These are phyloP conservation scores for Chrysolina oricalcia DNA, from an alignment of 2,888 invertebrate genomes.

Conservation along the genomic window DNA sequence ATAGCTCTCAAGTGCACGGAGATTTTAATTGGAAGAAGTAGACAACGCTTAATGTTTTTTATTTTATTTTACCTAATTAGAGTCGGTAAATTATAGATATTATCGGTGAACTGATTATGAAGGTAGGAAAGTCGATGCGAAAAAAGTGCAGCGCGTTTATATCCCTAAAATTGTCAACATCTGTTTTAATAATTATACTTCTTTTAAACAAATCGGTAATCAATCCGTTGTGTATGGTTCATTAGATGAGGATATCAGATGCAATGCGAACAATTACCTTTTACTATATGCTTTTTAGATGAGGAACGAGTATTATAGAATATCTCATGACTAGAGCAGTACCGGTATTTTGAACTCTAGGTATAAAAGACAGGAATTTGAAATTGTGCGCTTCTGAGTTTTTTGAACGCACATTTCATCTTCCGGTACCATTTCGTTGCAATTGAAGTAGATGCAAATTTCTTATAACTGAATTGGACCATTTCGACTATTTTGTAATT, in stretches of 20 bases:
- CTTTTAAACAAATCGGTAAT: background rate
- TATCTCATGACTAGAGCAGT: no score
- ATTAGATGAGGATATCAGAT: background rate
- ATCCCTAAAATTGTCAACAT: slow-evolving; percentile 14
- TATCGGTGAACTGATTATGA: slow-evolving; percentile 16
- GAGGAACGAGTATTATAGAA: no score
- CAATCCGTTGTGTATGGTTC: background rate
- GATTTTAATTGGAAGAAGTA: slow-evolving; percentile 10
- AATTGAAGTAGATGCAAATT: no score
- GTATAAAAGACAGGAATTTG: no score
- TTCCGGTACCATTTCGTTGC: no score
- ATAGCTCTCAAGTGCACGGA: slow-evolving; percentile 29
- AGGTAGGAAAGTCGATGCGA: slow-evolving; percentile 7
- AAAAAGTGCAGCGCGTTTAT: background rate
- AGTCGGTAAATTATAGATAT: slow-evolving; percentile 9
- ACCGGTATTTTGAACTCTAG: no score
- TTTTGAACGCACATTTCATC: no score
- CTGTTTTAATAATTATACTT: background rate
- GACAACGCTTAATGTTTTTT: slow-evolving; percentile 5
- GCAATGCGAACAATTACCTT: background rate
- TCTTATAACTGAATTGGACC: no score
- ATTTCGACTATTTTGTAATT: no score
- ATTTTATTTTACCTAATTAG: slow-evolving; percentile 17
- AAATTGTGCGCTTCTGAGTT: no score
- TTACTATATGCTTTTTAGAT: no score